A percentile compares a stretch with the other conserved stretches of the same genome.
Evolutionary conservation across 2,797 vertebrate species (phyloP).

Genomic region (Yasuhikotakia modesta): DNA sequence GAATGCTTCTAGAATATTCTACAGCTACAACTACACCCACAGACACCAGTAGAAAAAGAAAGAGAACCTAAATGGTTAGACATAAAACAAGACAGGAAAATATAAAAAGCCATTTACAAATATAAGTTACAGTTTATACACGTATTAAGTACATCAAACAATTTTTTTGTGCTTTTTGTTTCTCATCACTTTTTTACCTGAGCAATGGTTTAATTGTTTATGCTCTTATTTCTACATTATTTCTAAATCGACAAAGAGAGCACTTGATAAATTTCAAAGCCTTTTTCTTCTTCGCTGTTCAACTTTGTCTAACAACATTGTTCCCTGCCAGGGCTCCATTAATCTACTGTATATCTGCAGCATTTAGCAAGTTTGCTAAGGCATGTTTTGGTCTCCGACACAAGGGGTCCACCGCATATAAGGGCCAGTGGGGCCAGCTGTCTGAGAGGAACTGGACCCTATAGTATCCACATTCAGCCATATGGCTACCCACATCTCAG

Average conservation of each 20-base stretch:
- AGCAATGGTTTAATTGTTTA: conserved; percentile 1
- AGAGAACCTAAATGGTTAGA: not conserved
- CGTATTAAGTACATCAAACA: not conserved
- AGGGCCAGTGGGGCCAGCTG: conserved; percentile 70
- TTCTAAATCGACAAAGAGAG: conserved; percentile 22
- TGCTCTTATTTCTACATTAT: conserved; percentile 21
- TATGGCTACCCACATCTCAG: conserved; percentile 66
- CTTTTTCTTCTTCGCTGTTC: not conserved
- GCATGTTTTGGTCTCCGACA: conserved; percentile 52
- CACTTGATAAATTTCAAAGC: conserved; percentile 28
- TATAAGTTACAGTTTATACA: not conserved
- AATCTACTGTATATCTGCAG: conserved; percentile 47
- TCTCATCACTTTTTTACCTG: no score
- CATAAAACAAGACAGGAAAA: not conserved
- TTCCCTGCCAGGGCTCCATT: conserved; percentile 28
- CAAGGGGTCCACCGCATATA: conserved; percentile 41
- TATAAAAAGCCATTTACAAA: not conserved
- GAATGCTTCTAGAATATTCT: conserved; percentile 37
- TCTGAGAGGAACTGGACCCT: conserved; percentile 71
- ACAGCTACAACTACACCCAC: conserved; percentile 47
- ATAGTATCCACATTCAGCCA: conserved; percentile 54
- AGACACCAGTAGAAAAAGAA: not conserved
- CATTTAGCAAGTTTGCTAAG: conserved; percentile 50
- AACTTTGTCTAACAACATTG: conserved; percentile 1
- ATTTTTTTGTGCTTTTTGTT: conserved; percentile 5